Base-by-base conservation (phyloP, 2,888 invertebrate species). In the Lithosia quadra region DNA sequence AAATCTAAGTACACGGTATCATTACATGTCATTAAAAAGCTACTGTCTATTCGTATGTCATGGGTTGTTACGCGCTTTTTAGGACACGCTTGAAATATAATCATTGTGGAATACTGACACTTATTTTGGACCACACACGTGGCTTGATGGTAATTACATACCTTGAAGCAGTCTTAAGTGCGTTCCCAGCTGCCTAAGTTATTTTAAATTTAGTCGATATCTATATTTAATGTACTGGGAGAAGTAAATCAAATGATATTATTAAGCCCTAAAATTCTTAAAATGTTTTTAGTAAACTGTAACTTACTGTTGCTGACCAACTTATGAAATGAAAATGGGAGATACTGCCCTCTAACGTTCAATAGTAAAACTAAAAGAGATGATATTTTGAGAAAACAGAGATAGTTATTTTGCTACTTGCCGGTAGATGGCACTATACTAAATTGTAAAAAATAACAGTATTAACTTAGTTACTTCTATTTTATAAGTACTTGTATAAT, bases 11-110 rank as follows among this genome's bases (percentile, higher is more conserved):
- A 60, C 22, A 60, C 2, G 22, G 15, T 10, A 22, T 22, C 2
- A 39, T 36, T 60, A 60, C 36, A 22, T 15, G 10, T 22, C 10
- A 33, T 33, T 57, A 33, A 33, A n/a, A 13, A n/a, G n/a, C 8
- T 13, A 33, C 60, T 18, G 22, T 39, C 22, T n/a, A 21, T n/a
- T 21, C 21, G 22, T n/a, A 60, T 22, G 59, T 60, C 60, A 60
- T 39, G 60, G 60, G 22, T 60, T 60, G 60, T 60, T 60, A 22
- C 39, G 22, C 60, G 36, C 60, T 60, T 60, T 39, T 60, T 60
- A 39, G 39, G 39, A 60, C 10, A 60, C 36, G 60, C 36, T 60
- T 60, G 60, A 60, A 9, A 15, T 39, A 9, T 22, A 39, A n/a
- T 15, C 11, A 15, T 39, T 21, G 22, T 24, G 1, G 60, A 39